Conservation (phyloP, 2,888 invertebrate genomes). For the Trissoscelio sp. region DNA sequence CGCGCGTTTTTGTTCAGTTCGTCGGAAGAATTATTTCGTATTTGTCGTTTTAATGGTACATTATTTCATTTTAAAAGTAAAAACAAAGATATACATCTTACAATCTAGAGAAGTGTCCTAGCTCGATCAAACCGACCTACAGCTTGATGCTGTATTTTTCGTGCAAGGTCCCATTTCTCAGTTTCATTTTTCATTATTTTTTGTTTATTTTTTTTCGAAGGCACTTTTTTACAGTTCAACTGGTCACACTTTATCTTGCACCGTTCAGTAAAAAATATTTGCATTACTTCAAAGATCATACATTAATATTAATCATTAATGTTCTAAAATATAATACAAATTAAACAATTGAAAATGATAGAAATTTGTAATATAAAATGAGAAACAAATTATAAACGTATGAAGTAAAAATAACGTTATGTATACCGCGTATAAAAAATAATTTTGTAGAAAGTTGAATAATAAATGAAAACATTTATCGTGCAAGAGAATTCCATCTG, state of each 20-base stretch:
- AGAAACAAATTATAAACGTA: too few relatives aligned
- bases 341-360: not conserved
- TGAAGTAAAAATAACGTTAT: too few relatives aligned
- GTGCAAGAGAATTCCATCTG: conserved; percentile 65
- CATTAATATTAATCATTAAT: not conserved
- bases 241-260: conserved; percentile 54
- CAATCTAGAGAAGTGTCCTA: conserved; percentile 79
- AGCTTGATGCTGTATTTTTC: conserved; percentile 73
- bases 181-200: conserved; percentile 72
- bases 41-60: conserved; percentile 61
- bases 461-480: not conserved
- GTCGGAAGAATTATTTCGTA: conserved; percentile 45
- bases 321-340: too few relatives aligned
- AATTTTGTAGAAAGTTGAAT: too few relatives aligned
- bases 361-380: too few relatives aligned
- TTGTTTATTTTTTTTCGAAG: conserved; percentile 72
- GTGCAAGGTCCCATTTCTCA: conserved; percentile 75
- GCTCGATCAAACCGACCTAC: conserved; percentile 75
- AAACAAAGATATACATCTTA: conserved; percentile 75
- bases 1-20: conserved; percentile 31
- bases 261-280: conserved; percentile 14
- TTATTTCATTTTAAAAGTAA: conserved; percentile 33
- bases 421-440: too few relatives aligned
- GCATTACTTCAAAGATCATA: not conserved
- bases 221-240: conserved; percentile 74